Conservation (phyloP, 2,113 vertebrate species). For the Mesocricetus auratus region DNA sequence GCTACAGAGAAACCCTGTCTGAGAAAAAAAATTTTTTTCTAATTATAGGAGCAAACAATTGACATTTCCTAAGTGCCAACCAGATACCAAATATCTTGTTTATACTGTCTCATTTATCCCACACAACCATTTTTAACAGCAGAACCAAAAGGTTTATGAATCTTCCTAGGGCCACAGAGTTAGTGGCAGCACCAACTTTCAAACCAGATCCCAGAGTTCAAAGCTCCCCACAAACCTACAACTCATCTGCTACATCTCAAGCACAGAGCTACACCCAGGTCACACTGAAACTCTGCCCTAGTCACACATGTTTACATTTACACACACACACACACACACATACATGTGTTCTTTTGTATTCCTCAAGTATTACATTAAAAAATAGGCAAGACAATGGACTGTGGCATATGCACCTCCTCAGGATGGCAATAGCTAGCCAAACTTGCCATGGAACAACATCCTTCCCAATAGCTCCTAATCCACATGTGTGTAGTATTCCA, state of each 20-base stretch:
- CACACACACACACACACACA: rapidly evolving
- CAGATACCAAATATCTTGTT: background rate
- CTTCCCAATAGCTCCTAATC: background rate
- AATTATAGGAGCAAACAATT: background rate
- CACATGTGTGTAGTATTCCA: background rate
- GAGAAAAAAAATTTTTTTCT: background rate
- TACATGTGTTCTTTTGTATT: background rate
- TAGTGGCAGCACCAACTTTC: background rate
- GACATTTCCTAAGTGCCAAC: background rate
- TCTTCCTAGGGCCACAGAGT: background rate
- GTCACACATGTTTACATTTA: rapidly evolving
- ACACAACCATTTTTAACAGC: background rate
- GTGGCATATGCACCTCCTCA: background rate
- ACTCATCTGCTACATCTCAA: rapidly evolving
- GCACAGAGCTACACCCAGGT: background rate
- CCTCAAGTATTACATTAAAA: background rate
- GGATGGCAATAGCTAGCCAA: background rate
- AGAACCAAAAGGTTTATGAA: background rate
- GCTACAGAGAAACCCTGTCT: no score
- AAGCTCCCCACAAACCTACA: background rate
- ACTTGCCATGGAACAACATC: no score
- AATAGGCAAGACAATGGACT: background rate
- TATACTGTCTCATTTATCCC: background rate
- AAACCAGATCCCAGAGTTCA: background rate
- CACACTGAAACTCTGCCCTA: background rate